A percentile compares a stretch with the other conserved stretches of the same genome.
Evolutionary conservation across 2,113 vertebrate species (phyloP).

Genomic region (Oncorhynchus tshawytscha): DNA sequence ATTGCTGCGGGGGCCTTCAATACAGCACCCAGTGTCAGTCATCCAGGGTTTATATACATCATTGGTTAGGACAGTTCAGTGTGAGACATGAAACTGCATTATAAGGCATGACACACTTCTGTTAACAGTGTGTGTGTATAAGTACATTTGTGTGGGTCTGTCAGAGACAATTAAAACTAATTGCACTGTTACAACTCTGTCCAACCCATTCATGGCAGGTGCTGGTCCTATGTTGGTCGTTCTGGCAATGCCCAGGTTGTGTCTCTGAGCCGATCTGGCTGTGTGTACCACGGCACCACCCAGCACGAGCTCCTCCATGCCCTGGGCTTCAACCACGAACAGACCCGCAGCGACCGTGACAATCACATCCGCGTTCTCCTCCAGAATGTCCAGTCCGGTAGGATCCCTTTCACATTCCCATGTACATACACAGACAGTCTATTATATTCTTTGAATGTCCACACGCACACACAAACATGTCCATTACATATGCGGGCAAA

Average conservation of each 20-base stretch:
- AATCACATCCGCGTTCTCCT: conserved; percentile 61
- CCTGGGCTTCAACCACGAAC: conserved; percentile 74
- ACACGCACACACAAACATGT: not conserved
- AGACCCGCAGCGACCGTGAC: conserved; percentile 71
- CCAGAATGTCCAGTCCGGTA: conserved; percentile 64
- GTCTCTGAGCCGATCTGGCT: conserved; percentile 60
- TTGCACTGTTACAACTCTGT: not conserved
- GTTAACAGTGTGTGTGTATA: too few species aligned
- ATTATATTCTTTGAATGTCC: not conserved
- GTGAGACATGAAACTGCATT: not conserved
- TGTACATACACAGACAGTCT: not conserved
- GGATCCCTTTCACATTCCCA: not conserved
- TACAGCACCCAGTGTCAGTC: too few species aligned
- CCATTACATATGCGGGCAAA: not conserved
- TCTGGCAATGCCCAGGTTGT: conserved; percentile 51
- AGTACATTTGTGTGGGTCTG: too few species aligned
- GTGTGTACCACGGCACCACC: conserved; percentile 61
- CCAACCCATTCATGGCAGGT: conserved; percentile 42
- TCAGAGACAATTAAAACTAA: not conserved
- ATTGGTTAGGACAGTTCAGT: not conserved
- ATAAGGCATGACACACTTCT: too few species aligned
- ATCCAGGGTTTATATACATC: too few species aligned
- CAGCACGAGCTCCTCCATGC: conserved; percentile 72
- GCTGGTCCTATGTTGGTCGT: conserved; percentile 66
- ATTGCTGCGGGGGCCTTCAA: too few species aligned